phyloP scores from a whole-genome alignment of 2,113 vertebrate genomes.

The Corythoichthys haematopterus region DNA sequence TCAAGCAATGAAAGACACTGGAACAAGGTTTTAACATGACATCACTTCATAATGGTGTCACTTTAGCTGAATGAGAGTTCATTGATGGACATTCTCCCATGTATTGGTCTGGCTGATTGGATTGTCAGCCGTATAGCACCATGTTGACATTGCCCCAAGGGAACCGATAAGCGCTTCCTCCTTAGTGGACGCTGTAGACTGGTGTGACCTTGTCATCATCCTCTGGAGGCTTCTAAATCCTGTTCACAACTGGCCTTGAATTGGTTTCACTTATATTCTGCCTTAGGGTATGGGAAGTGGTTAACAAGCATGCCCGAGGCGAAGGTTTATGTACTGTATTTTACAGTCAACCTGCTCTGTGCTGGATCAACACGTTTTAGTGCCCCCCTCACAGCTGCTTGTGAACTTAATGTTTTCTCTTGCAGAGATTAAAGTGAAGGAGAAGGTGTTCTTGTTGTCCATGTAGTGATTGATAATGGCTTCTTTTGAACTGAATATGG shows the following conservation, averaged over 20 bases:
- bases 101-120: conserved; percentile 1
- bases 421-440: conserved; percentile 7
- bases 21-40: conserved; percentile 17
- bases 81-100: conserved; percentile 12
- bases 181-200: conserved; percentile 21
- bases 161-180: conserved; percentile 10
- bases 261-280: conserved; percentile 38
- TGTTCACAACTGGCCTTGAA: conserved; percentile 28
- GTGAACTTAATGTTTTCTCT: conserved; percentile 5
- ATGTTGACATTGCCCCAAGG: conserved; percentile 2
- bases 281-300: conserved; percentile 43
- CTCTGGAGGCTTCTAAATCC: conserved; percentile 22
- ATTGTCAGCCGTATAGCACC: conserved; percentile 16
- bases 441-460: conserved; percentile 2
- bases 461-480: neutral
- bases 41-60: conserved; percentile 19
- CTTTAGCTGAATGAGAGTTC: conserved; percentile 1
- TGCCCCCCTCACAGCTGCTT: conserved; percentile 2
- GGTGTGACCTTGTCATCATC: conserved; percentile 37
- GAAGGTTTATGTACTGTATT: conserved; percentile 19
- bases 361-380: conserved; percentile 3
- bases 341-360: conserved; percentile 19
- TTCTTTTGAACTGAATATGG: neutral
- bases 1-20: conserved; percentile 48
- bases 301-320: conserved; percentile 28